Base-by-base conservation (phyloP, 1,140 invertebrate genomes). In the Tribolium madens region DNA sequence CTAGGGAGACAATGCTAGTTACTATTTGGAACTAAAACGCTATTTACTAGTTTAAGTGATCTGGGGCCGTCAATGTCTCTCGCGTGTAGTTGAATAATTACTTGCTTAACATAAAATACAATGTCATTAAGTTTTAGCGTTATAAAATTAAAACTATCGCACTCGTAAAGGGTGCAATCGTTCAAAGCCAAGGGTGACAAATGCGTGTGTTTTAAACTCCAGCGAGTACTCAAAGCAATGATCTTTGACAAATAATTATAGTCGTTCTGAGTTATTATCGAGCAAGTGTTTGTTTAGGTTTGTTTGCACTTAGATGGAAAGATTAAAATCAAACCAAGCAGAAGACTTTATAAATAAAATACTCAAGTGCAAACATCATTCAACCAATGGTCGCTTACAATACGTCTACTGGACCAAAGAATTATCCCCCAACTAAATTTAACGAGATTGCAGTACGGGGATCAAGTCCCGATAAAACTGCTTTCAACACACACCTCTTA, bases 291-390 rank as follows among this genome's bases (percentile, higher is more conserved):
- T 82, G 80, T 82, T 82, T 82, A 82, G 81, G 81, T 74, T 78
- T 81, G 77, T 81, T 82, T 82, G 76, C 70, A 68, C 70, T 75
- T 64, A 75, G 77, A 79, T 82, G 80, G 80, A 82, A 82, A 82
- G 81, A 82, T 82, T 82, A 82, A 82, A 82, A 82, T 80, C 78
- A 82, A 82, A 80, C 81, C 74, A 81, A 81, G 81, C 81, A 82
- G 77, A 81, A 82, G 77, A 81, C 81, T 81, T 79, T 81, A 82
- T 81, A 82, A 81, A 82, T 82, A 82, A 82, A 81, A 64, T 64
- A 64, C 57, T 77, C 79, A 76, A 80, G 81, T 73, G 79, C 79
- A 82, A 82, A 82, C 81, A 82, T 80, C 73, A 80, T 52, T 80
- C 80, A 78, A 52, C 77, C 75, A 76, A 64, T 77, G 73, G 48